A percentile compares a stretch with the other conserved stretches of the same genome.
Evolutionary conservation across 2,797 vertebrate genomes (phyloP).

Genomic region (Austrolebias charrua): DNA sequence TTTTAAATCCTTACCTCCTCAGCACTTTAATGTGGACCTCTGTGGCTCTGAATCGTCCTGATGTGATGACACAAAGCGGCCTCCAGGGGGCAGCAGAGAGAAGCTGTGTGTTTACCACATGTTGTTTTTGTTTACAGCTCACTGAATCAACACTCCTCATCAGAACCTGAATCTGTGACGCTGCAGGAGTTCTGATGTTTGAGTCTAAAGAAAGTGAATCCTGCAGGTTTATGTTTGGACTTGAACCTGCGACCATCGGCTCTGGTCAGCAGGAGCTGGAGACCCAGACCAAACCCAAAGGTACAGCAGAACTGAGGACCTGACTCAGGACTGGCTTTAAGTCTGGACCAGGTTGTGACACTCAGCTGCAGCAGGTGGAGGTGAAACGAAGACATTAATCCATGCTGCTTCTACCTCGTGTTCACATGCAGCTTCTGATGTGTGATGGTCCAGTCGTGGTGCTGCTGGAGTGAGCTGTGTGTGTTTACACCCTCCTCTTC

Average conservation of each 20-base stretch:
- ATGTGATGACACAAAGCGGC: not conserved
- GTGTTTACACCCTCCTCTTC: not conserved
- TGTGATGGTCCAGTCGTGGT: not conserved
- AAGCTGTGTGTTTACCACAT: not conserved
- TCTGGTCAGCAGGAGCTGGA: not conserved
- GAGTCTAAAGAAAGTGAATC: no score
- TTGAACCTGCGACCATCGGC: no score
- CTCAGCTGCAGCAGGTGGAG: not conserved
- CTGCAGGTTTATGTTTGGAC: no score
- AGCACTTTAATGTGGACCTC: no score
- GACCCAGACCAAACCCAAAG: no score
- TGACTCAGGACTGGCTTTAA: not conserved
- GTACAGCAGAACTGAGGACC: not conserved
- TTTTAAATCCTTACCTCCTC: no score
- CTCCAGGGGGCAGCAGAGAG: slow-evolving; percentile 31
- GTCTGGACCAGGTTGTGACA: not conserved
- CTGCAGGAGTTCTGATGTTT: no score
- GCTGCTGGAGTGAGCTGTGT: not conserved
- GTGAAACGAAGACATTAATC: not conserved
- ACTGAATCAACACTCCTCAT: not conserved
- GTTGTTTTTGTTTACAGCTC: not conserved
- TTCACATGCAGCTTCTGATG: not conserved
- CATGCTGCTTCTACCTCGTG: not conserved
- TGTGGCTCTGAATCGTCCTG: no score
- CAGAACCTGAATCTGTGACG: no score